These are phyloP conservation scores for Dryomyza anilis DNA, from an alignment of 2,888 invertebrate genomes.

Conservation along the genomic window DNA sequence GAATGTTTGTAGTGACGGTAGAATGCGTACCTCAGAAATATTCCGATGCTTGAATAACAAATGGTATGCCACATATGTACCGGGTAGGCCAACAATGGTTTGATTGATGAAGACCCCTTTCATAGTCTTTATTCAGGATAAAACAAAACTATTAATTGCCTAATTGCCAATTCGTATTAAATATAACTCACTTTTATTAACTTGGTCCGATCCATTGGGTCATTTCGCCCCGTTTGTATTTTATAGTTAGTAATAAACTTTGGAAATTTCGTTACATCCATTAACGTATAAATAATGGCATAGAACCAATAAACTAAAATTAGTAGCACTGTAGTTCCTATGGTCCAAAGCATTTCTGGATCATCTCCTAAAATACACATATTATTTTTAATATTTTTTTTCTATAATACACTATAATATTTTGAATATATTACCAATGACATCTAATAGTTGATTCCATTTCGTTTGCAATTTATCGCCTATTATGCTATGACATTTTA, in stretches of 20 bases:
- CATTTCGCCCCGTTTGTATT: constrained; percentile 78
- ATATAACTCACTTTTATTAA: constrained; percentile 63
- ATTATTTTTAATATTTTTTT: not conserved
- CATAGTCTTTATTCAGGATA: no score
- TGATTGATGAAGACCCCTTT: constrained; percentile 74
- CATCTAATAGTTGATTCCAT: constrained; percentile 72
- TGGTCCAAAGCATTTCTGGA: constrained; percentile 67
- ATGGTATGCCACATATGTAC: constrained; percentile 55
- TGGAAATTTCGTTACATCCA: constrained; percentile 76
- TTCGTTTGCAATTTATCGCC: constrained; percentile 77
- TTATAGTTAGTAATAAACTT: constrained; percentile 73
- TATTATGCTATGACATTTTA: constrained; percentile 71
- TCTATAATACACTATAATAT: no score
- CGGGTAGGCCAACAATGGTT: constrained; percentile 68
- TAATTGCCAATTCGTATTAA: not conserved
- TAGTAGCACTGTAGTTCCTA: constrained; percentile 66
- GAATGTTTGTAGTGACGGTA: constrained; percentile 75
- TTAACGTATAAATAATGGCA: constrained; percentile 72
- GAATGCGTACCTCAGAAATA: constrained; percentile 64
- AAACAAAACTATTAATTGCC: constrained; percentile 18
- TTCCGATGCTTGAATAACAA: constrained; percentile 37
- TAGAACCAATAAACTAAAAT: constrained; percentile 73
- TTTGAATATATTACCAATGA: constrained; percentile 65
- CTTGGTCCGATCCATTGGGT: constrained; percentile 68
- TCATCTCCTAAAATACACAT: constrained; percentile 69